Conservation (phyloP, 1,140 invertebrate species). For the Matsumurasca onukii region DNA sequence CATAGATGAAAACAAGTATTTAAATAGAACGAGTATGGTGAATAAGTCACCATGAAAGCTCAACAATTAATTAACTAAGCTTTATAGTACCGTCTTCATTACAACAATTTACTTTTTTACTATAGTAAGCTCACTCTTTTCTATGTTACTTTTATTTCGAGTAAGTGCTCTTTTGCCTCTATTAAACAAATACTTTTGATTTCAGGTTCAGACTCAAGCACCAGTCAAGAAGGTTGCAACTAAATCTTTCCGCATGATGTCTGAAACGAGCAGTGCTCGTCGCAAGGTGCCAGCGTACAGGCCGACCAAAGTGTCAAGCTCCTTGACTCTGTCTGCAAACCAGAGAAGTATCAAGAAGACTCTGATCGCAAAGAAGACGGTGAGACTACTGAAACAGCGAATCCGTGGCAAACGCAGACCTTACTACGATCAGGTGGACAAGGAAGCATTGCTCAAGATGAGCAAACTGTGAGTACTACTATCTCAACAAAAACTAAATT, state of each 20-base stretch:
- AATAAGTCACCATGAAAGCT: no score
- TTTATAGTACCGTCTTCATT: no score
- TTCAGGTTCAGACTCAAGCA: no score
- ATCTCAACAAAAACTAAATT: not conserved
- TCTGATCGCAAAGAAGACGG: slow-evolving; percentile 1
- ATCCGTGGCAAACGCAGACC: slow-evolving; percentile 40
- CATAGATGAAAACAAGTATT: no score
- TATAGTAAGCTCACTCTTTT: no score
- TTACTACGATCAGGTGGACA: slow-evolving; percentile 67
- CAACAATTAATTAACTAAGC: no score
- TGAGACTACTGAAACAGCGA: slow-evolving; percentile 32
- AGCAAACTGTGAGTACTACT: slow-evolving; percentile 56
- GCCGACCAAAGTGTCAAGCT: not conserved
- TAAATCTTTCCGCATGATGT: not conserved
- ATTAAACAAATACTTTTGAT: no score
- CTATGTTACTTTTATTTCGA: no score
- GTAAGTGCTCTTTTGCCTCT: no score
- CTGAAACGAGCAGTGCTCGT: slow-evolving; percentile 9
- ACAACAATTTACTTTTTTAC: no score
- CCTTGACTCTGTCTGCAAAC: not conserved
- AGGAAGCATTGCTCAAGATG: slow-evolving; percentile 63
- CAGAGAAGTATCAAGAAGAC: not conserved
- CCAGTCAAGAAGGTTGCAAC: not conserved
- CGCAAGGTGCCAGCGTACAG: not conserved
- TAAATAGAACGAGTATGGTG: no score